phyloP scores from a whole-genome alignment of 2,113 vertebrate species.

The Gasterosteus nipponicus region DNA sequence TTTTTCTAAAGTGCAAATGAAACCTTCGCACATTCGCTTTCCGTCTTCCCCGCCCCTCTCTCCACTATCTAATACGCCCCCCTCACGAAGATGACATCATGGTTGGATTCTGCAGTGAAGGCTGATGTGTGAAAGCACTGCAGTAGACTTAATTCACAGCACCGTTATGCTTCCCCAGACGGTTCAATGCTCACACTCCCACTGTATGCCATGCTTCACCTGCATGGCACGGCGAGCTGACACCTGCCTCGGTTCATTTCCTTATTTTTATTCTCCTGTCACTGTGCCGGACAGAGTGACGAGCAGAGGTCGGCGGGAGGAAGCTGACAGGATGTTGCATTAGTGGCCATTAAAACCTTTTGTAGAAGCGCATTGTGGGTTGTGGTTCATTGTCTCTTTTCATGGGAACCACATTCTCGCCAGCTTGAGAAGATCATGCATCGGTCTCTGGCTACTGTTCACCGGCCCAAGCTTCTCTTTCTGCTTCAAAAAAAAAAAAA shows the following conservation, averaged over 20 bases:
- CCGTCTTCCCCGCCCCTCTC: background rate
- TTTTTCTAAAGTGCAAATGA: slow-evolving; percentile 3
- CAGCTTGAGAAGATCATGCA: background rate
- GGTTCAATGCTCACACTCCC: slow-evolving; percentile 67
- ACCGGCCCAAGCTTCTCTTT: background rate
- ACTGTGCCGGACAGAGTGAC: slow-evolving; percentile 18
- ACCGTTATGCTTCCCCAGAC: slow-evolving; percentile 37
- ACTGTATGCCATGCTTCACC: slow-evolving; percentile 19
- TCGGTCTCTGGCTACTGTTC: background rate
- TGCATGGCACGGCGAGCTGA: slow-evolving; percentile 15
- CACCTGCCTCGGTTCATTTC: slow-evolving; percentile 27
- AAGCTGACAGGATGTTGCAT: slow-evolving; percentile 5
- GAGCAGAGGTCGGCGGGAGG: slow-evolving; percentile 27
- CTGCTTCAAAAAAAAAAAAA: too few species aligned
- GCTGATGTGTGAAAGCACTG: slow-evolving; percentile 66
- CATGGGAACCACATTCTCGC: background rate
- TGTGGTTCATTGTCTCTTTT: slow-evolving; percentile 1
- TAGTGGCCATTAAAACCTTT: background rate
- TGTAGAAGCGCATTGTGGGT: background rate
- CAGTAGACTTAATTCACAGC: slow-evolving; percentile 67
- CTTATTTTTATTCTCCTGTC: background rate
- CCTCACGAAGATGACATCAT: slow-evolving; percentile 71
- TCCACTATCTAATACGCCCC: slow-evolving; percentile 20
- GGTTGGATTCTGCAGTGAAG: slow-evolving; percentile 61
- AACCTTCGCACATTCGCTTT: background rate